Conservation (phyloP, 30 jellyfish, hydroid and myxozoan genomes). For the Turritopsis rubra region DNA sequence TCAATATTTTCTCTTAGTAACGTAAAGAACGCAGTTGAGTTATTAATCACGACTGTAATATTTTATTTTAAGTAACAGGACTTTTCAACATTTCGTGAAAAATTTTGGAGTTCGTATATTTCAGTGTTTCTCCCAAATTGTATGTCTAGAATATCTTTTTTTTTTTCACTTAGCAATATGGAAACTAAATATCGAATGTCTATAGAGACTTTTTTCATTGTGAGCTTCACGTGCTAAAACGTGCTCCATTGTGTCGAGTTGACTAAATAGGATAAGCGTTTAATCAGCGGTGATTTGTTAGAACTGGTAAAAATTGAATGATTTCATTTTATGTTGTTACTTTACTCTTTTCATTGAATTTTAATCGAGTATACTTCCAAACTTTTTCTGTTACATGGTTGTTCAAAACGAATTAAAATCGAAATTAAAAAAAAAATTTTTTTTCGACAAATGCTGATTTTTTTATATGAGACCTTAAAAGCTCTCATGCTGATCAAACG, state of each 20-base stretch:
- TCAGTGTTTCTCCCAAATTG: no score
- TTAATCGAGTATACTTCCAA: background rate
- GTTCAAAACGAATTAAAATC: no score
- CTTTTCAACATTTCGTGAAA: background rate
- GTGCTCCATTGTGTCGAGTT: background rate
- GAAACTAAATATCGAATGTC: background rate
- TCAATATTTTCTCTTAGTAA: background rate
- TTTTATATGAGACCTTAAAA: no score
- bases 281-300: background rate
- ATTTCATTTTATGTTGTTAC: background rate
- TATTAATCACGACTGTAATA: background rate
- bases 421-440: no score
- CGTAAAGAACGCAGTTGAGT: background rate
- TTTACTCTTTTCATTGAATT: background rate
- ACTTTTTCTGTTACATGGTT: no score
- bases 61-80: background rate
- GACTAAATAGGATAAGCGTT: background rate
- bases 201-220: background rate
- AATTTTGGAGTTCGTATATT: no score
- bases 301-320: background rate
- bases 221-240: background rate
- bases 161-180: background rate
- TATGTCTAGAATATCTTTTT: background rate
- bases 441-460: background rate
- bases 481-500: background rate